Evolutionary conservation across 1,140 invertebrate genomes (phyloP), one percentile per base, ranked within the genome.

Genomic region (Pseudomyrmex flavicornis): DNA sequence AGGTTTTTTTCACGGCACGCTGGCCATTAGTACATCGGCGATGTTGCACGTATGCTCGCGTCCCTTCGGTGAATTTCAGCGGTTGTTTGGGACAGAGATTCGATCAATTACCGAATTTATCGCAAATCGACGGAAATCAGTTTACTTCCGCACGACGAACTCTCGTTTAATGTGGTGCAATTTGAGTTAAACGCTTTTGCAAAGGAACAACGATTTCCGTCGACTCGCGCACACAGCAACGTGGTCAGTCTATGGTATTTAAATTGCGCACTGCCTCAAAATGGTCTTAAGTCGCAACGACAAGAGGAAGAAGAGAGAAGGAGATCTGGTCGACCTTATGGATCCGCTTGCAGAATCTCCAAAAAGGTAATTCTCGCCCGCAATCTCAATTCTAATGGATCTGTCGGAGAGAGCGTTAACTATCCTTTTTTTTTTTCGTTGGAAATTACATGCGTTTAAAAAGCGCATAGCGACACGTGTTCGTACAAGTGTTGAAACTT

Each of bases 221-320:
- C 2, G 20, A 3, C 13, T 56, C 26, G 50, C 13, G 20, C 20
- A 20, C 17, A 17, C 35, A 35, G 35, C 12, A 52, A 50, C 58
- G 63, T 66, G 44, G 63, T 13, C 3, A 13, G 7, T 69, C 66
- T 2, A 12, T 54, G 10, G 59, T 48, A 46, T 22, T 70, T 26
- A n/a, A 35, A 54, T 63, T 8, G 44, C 0, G 35, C 13, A 3
- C 20, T 26, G 10, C 20, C n/a, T 15, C 46, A 93, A 93, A 90
- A 95, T 95, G 94, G 94, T 94, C 82, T 86, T 95, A 65, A 94
- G 83, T 79, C 89, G 93, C 88, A 94, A 94, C 92, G 93, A 95
- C 62, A 94, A 94, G 59, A 90, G 93, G 82, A 94, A 94, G 83
- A 91, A 92, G 74, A 94, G 93, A 80, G 92, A 94, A 82, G 93